Conservation (phyloP, 2,113 vertebrate species). For the Gobiocypris rarus region DNA sequence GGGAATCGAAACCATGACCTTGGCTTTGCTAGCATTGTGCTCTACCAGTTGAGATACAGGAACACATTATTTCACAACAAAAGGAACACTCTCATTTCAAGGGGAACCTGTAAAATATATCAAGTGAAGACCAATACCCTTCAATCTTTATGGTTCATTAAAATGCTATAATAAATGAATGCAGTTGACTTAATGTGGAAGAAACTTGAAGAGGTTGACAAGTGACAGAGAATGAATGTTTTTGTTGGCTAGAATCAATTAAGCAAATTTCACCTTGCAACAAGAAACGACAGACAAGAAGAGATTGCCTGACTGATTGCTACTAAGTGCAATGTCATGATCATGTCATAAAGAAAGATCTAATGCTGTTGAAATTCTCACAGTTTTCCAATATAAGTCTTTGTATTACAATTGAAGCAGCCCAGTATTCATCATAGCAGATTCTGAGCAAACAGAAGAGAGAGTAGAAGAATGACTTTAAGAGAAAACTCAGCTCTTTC, state of each 20-base stretch:
- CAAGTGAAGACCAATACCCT: neutral
- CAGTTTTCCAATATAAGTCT: neutral
- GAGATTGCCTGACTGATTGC: neutral
- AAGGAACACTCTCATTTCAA: neutral
- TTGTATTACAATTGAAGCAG: neutral
- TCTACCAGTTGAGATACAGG: neutral
- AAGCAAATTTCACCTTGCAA: constrained; percentile 3
- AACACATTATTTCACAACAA: neutral
- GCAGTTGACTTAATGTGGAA: constrained; percentile 22
- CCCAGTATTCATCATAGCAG: neutral
- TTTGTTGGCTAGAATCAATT: constrained; percentile 18
- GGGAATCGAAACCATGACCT: neutral
- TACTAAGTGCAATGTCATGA: neutral
- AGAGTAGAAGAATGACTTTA: constrained; percentile 8
- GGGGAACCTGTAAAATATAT: neutral
- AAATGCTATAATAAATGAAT: constrained; percentile 23
- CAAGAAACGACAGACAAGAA: neutral
- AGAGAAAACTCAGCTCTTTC: constrained; percentile 6
- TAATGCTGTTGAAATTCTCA: neutral
- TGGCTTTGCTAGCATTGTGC: neutral
- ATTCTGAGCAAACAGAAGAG: neutral
- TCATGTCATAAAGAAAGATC: neutral
- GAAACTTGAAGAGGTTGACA: constrained; percentile 4
- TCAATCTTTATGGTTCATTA: neutral
- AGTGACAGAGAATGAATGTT: neutral